Conservation (phyloP, 2,797 vertebrate species). For the Coreius guichenoti region DNA sequence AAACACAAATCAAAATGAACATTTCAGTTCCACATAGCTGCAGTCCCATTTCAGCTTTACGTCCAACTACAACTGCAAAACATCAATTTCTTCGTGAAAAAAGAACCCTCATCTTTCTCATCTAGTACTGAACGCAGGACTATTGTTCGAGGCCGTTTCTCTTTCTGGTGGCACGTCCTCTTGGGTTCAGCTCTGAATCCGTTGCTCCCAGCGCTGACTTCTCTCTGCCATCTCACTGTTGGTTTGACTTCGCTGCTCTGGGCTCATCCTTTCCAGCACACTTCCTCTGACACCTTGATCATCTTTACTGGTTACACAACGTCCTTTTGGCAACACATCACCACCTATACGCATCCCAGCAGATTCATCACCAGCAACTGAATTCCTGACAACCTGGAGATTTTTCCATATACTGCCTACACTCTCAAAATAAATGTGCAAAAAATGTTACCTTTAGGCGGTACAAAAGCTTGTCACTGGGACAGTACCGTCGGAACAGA, state of each 20-base stretch:
- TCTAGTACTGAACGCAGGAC: neutral
- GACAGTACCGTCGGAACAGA: too few relatives aligned
- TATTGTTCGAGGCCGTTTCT: neutral
- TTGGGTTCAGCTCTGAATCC: conserved; percentile 28
- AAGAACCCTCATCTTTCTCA: neutral
- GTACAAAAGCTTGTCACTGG: too few relatives aligned
- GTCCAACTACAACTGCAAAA: neutral
- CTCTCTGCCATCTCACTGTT: neutral
- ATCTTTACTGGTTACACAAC: conserved; percentile 42
- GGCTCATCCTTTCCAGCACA: conserved; percentile 52
- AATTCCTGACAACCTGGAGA: conserved; percentile 58
- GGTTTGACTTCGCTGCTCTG: conserved; percentile 25
- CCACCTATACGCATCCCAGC: conserved; percentile 50
- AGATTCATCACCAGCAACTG: conserved; percentile 49
- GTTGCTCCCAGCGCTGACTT: conserved; percentile 16
- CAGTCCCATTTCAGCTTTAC: conserved; percentile 22
- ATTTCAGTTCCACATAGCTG: neutral
- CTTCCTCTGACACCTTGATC: conserved; percentile 45
- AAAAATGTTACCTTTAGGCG: neutral
- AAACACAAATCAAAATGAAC: neutral
- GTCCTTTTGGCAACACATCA: conserved; percentile 51
- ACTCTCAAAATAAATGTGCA: neutral
- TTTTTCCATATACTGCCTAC: neutral
- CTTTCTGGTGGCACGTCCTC: conserved; percentile 16
- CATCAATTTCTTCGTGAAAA: neutral